phyloP scores from a whole-genome alignment of 2,797 vertebrate genomes.

The Setipinna tenuifilis region DNA sequence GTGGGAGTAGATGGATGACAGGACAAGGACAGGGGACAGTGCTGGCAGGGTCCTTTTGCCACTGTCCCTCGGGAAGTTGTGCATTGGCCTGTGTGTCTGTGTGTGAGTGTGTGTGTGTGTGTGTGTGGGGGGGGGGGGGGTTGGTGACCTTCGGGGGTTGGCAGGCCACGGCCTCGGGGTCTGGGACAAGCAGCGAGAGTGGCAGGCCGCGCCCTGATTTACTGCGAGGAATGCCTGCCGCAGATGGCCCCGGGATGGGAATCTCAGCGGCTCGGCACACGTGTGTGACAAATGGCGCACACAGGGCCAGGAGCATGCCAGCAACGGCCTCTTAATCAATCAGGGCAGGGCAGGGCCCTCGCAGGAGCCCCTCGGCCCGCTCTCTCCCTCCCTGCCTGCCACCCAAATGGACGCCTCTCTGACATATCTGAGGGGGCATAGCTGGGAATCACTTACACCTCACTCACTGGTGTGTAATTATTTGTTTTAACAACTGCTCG shows the following conservation, averaged over 20 bases:
- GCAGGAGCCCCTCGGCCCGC: background rate
- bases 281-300: conserved; percentile 66
- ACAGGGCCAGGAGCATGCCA: conserved; percentile 62
- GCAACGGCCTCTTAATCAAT: conserved; percentile 77
- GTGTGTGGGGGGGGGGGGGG: background rate
- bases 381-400: background rate
- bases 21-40: conserved; percentile 58
- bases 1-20: conserved; percentile 60
- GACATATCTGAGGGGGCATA: conserved; percentile 18
- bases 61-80: conserved; percentile 56
- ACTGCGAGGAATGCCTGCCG: conserved; percentile 64
- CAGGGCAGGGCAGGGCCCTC: conserved; percentile 54
- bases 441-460: conserved; percentile 23
- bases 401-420: background rate
- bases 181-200: conserved; percentile 56
- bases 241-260: conserved; percentile 67
- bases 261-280: conserved; percentile 61
- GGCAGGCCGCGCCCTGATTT: conserved; percentile 63
- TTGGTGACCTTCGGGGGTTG: conserved; percentile 37
- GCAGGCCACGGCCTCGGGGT: conserved; percentile 55
- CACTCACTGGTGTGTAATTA: conserved; percentile 24
- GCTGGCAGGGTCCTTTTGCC: conserved; percentile 41
- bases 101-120: too few relatives aligned
- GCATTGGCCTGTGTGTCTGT: background rate
- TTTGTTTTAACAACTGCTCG: conserved; percentile 22